Percentiles rank a stretch among this genome's conserved stretches.
Evolutionary conservation across 2,113 vertebrate species (phyloP).

Genomic region (Delphinus delphis): DNA sequence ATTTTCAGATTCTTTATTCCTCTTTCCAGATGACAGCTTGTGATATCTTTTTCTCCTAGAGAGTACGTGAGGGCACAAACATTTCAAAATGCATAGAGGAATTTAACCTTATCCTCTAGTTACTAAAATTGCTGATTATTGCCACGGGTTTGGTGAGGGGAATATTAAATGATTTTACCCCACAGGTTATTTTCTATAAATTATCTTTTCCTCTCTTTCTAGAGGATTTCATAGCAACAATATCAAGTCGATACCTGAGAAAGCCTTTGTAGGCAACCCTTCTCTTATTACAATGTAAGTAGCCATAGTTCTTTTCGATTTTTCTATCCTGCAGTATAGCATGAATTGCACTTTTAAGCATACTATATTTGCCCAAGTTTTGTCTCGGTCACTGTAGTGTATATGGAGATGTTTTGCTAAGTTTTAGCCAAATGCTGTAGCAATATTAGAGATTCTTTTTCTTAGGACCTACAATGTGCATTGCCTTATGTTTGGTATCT

Average conservation of each 20-base stretch:
- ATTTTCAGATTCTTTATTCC: slow-evolving; percentile 23
- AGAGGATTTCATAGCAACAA: slow-evolving; percentile 96
- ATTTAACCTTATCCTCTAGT: not conserved
- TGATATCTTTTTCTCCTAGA: not conserved
- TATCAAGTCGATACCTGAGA: slow-evolving; percentile 93
- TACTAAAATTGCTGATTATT: not conserved
- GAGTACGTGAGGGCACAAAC: not conserved
- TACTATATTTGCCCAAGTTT: not conserved
- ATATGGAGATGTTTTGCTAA: not conserved
- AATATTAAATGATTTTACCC: not conserved
- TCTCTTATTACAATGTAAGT: slow-evolving; percentile 94
- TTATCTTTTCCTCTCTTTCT: slow-evolving; percentile 67
- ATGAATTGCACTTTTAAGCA: not conserved
- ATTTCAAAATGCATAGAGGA: not conserved
- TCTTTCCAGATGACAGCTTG: not conserved
- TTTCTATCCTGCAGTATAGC: not conserved
- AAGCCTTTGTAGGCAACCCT: slow-evolving; percentile 93
- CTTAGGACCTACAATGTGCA: not conserved
- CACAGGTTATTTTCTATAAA: not conserved
- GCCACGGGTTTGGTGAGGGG: not conserved
- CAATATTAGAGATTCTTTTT: not conserved
- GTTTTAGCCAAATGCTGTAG: not conserved
- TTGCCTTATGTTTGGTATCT: not conserved
- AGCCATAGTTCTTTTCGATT: not conserved
- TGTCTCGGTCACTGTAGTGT: not conserved